Evolutionary conservation across 2,113 vertebrate species (phyloP).

Genomic region (Dicrurus megarhynchus): DNA sequence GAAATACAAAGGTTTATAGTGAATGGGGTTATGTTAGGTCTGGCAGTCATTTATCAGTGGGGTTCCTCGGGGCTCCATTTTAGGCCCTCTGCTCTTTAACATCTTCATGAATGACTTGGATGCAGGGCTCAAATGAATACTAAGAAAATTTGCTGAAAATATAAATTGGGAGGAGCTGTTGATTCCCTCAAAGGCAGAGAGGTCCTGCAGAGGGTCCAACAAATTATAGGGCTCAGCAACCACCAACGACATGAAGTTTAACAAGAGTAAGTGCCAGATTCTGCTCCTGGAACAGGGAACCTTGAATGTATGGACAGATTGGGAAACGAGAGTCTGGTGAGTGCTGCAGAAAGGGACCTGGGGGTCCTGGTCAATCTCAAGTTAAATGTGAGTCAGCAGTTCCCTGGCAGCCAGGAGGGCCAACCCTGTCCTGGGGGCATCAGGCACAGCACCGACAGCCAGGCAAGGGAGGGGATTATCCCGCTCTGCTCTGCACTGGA

Average conservation of each 20-base stretch:
- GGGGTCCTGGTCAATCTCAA: rapidly evolving
- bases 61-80: background rate
- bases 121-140: background rate
- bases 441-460: rapidly evolving
- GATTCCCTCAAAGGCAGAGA: background rate
- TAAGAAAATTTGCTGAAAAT: background rate
- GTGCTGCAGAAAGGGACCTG: background rate
- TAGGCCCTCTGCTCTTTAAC: background rate
- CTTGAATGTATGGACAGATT: background rate
- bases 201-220: background rate
- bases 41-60: background rate
- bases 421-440: rapidly evolving
- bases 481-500: rapidly evolving
- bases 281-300: no score
- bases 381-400: rapidly evolving
- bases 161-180: background rate
- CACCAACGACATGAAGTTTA: background rate
- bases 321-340: background rate
- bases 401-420: background rate
- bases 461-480: background rate
- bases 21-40: background rate
- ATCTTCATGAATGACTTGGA: background rate
- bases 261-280: background rate
- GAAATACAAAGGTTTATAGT: background rate
- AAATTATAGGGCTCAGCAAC: background rate